These are phyloP conservation scores for Australoheros scitulus DNA, from an alignment of 2,113 vertebrate species.

Conservation along the genomic window DNA sequence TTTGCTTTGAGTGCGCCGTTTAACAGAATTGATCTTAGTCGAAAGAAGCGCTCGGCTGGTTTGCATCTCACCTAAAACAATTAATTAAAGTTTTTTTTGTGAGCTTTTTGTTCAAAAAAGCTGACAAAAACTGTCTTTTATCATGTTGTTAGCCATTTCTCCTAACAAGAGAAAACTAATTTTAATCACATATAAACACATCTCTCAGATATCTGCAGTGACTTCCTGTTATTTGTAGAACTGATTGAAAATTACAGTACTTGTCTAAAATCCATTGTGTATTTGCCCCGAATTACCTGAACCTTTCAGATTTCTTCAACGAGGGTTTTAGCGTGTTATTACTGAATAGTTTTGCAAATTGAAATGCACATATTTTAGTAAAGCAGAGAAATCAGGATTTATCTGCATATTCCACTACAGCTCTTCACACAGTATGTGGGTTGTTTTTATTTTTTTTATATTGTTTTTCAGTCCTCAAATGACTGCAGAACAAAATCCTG, in stretches of 20 bases:
- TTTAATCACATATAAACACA: conserved; percentile 3
- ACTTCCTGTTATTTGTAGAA: not conserved
- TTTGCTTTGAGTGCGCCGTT: not conserved
- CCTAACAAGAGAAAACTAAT: not conserved
- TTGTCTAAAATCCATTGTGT: not conserved
- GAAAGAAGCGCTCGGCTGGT: not conserved
- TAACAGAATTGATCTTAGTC: not conserved
- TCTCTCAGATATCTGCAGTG: not conserved
- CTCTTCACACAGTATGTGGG: no score
- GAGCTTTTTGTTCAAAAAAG: not conserved
- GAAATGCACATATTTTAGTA: not conserved
- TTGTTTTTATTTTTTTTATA: not conserved
- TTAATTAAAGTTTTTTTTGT: not conserved
- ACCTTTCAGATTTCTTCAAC: not conserved
- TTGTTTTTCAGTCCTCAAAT: not conserved
- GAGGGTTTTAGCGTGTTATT: not conserved
- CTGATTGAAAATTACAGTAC: not conserved
- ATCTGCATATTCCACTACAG: not conserved
- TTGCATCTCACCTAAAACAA: not conserved
- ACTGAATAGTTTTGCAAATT: not conserved
- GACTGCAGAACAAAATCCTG: not conserved
- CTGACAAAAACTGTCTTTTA: not conserved
- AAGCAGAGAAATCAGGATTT: not conserved
- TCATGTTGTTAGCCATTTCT: not conserved
- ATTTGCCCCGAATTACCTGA: not conserved